phyloP scores from a whole-genome alignment of 2,888 invertebrate genomes.

The Eilema griseolum region DNA sequence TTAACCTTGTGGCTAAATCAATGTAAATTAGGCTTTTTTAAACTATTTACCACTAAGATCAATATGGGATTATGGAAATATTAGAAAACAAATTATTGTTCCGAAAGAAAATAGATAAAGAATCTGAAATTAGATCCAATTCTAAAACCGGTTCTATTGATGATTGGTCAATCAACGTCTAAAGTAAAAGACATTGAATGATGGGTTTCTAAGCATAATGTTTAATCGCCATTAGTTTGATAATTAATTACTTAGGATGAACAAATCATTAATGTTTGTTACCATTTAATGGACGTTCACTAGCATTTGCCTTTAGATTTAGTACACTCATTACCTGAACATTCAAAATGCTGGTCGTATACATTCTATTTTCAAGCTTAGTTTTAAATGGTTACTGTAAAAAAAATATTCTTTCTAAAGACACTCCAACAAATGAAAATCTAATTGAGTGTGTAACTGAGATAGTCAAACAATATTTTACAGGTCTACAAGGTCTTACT shows the following conservation, averaged over 20 bases:
- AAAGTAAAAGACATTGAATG: background rate
- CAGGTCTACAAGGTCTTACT: conserved; percentile 20
- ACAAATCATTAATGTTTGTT: background rate
- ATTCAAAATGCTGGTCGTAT: conserved; percentile 3
- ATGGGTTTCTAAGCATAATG: background rate
- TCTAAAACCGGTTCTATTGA: background rate
- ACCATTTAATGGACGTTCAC: background rate
- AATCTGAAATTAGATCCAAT: background rate
- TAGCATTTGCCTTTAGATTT: background rate
- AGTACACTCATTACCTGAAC: background rate
- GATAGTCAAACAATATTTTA: conserved; percentile 29
- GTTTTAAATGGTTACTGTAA: conserved; percentile 1
- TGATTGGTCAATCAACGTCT: background rate
- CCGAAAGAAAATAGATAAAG: background rate
- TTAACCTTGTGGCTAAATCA: too few species aligned
- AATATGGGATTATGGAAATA: too few species aligned
- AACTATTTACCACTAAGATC: too few species aligned
- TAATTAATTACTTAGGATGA: background rate
- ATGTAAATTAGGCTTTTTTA: too few species aligned
- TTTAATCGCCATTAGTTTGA: background rate
- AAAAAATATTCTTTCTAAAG: background rate
- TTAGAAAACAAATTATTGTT: too few species aligned
- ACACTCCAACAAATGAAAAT: background rate
- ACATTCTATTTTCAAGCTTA: background rate
- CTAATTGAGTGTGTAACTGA: conserved; percentile 20